These are phyloP conservation scores for Conops quadrifasciatus DNA, from an alignment of 2,888 invertebrate genomes.

Conservation along the genomic window DNA sequence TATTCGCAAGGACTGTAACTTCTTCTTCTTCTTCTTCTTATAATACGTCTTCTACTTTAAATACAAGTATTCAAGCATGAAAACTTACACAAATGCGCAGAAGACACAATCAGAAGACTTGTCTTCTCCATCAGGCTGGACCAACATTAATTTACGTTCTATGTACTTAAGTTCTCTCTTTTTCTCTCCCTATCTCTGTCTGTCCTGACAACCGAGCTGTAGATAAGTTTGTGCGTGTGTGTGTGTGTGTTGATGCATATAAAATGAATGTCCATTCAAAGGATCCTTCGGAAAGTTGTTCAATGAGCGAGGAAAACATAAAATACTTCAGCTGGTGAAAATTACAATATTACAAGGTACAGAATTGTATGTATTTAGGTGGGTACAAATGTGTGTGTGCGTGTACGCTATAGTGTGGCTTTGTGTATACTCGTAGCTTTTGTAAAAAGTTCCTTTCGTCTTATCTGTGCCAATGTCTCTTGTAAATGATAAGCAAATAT, in stretches of 20 bases:
- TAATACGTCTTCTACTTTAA: not conserved
- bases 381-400: not conserved
- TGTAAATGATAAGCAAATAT: conserved; percentile 33
- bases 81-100: too few relatives aligned
- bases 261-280: not conserved
- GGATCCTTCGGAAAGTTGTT: not conserved
- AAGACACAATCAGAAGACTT: too few relatives aligned
- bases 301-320: too few relatives aligned
- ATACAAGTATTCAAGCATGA: not conserved
- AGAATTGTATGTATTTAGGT: too few relatives aligned
- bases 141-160: too few relatives aligned
- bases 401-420: not conserved
- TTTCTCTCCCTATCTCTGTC: not conserved
- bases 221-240: not conserved
- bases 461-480: not conserved
- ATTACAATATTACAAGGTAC: too few relatives aligned
- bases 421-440: not conserved
- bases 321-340: too few relatives aligned
- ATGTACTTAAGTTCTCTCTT: not conserved
- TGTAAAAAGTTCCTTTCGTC: not conserved
- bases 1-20: too few relatives aligned
- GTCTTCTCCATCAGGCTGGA: too few relatives aligned
- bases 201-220: too few relatives aligned
- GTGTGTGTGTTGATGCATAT: not conserved
- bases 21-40: not conserved